phyloP scores from a whole-genome alignment of 2,888 invertebrate species.

The Timema cristinae region DNA sequence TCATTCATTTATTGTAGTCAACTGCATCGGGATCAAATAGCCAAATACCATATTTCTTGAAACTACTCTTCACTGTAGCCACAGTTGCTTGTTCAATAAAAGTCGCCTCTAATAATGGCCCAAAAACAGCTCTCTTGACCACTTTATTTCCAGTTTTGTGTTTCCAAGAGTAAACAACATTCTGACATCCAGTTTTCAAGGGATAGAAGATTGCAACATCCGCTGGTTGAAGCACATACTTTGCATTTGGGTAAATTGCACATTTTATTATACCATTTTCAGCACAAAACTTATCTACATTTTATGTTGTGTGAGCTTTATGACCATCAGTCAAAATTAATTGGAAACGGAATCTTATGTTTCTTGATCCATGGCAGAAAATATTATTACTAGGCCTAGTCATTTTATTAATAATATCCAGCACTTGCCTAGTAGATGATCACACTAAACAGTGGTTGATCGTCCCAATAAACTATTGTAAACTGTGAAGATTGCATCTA shows the following conservation, averaged over 20 bases:
- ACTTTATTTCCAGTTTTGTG: slow-evolving; percentile 17
- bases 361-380: slow-evolving; percentile 16
- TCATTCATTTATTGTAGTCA: slow-evolving; percentile 16
- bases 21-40: slow-evolving; percentile 16
- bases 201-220: slow-evolving; percentile 17
- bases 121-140: slow-evolving; percentile 16
- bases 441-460: slow-evolving; percentile 3
- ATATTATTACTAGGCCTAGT: background rate
- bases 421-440: background rate
- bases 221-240: slow-evolving; percentile 17
- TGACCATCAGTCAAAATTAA: slow-evolving; percentile 19
- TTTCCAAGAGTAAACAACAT: slow-evolving; percentile 18
- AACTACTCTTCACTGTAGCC: slow-evolving; percentile 13
- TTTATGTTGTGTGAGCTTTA: slow-evolving; percentile 10
- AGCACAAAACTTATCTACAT: slow-evolving; percentile 16
- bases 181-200: slow-evolving; percentile 10
- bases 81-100: slow-evolving; percentile 12
- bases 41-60: slow-evolving; percentile 16
- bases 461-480: background rate
- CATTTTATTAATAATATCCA: background rate
- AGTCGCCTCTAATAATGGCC: background rate
- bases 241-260: slow-evolving; percentile 16
- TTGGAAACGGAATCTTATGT: slow-evolving; percentile 5
- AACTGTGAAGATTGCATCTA: background rate
- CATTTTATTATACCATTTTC: slow-evolving; percentile 16